Evolutionary conservation across 2,113 vertebrate genomes (phyloP).

Genomic region (Corythoichthys haematopterus): DNA sequence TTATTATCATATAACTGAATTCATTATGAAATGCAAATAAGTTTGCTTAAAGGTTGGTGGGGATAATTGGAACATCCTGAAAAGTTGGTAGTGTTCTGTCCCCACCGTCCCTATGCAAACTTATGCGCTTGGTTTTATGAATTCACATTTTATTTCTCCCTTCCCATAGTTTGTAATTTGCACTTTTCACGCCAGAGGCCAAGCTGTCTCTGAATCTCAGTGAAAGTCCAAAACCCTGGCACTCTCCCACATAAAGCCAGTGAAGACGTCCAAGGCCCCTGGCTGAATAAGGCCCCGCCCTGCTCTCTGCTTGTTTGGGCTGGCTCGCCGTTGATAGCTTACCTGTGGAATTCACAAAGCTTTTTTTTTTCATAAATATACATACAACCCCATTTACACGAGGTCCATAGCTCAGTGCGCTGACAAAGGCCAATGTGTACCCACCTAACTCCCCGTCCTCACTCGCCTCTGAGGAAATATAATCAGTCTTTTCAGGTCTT

Average conservation of each 20-base stretch:
- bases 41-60: too few species aligned
- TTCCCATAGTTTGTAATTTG: background rate
- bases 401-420: slow-evolving; percentile 48
- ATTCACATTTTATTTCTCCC: background rate
- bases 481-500: slow-evolving; percentile 59
- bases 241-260: slow-evolving; percentile 63
- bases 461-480: slow-evolving; percentile 46
- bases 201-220: slow-evolving; percentile 40
- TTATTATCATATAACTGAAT: too few species aligned
- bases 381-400: slow-evolving; percentile 59
- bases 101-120: too few species aligned
- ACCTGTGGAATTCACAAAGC: slow-evolving; percentile 79
- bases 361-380: slow-evolving; percentile 51
- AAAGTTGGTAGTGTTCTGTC: too few species aligned
- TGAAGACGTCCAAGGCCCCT: slow-evolving; percentile 68
- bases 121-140: background rate
- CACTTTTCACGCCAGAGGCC: background rate
- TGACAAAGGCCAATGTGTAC: slow-evolving; percentile 72
- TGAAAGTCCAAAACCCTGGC: slow-evolving; percentile 69
- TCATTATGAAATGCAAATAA: too few species aligned
- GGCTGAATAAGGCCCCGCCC: slow-evolving; percentile 69
- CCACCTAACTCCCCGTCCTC: slow-evolving; percentile 47
- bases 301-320: slow-evolving; percentile 74
- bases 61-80: too few species aligned
- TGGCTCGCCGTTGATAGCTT: slow-evolving; percentile 70